phyloP scores from a whole-genome alignment of 2,797 vertebrate genomes.

The Helostoma temminkii region DNA sequence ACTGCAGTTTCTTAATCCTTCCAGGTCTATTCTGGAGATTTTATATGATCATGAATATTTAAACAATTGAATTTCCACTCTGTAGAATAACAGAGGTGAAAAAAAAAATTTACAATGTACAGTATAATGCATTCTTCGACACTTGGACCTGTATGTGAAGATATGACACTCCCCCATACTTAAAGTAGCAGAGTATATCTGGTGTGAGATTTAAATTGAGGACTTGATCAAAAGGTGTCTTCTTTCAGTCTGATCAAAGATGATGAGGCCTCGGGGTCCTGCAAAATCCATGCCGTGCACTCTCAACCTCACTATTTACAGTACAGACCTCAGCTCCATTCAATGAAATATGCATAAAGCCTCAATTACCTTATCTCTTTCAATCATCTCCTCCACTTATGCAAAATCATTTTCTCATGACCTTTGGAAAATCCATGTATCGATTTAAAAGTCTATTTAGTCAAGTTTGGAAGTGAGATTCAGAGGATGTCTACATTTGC shows the following conservation, averaged over 20 bases:
- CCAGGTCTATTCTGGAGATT: conserved; percentile 36
- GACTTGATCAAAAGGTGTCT: conserved; percentile 68
- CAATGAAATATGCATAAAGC: conserved; percentile 75
- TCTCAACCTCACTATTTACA: conserved; percentile 68
- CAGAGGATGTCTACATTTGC: conserved; percentile 35
- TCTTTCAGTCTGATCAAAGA: conserved; percentile 68
- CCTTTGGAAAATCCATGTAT: conserved; percentile 40
- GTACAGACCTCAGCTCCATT: conserved; percentile 29
- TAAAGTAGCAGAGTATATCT: conserved; percentile 34
- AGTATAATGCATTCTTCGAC: conserved; percentile 41
- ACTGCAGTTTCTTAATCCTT: conserved; percentile 47
- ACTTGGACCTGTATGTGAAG: conserved; percentile 27
- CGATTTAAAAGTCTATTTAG: conserved; percentile 46
- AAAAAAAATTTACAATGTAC: conserved; percentile 40
- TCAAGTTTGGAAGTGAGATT: conserved; percentile 26
- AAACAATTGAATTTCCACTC: conserved; percentile 63
- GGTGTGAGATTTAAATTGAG: conserved; percentile 66
- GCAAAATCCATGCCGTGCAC: conserved; percentile 51
- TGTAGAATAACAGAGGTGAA: conserved; percentile 19
- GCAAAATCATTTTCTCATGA: conserved; percentile 37
- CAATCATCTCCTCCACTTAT: conserved; percentile 44
- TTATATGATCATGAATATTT: conserved; percentile 54
- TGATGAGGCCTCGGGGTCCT: conserved; percentile 45
- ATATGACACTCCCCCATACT: conserved; percentile 48
- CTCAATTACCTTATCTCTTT: conserved; percentile 52